phyloP scores from a whole-genome alignment of 2,113 vertebrate genomes.

The Callocephalon fimbriatum region DNA sequence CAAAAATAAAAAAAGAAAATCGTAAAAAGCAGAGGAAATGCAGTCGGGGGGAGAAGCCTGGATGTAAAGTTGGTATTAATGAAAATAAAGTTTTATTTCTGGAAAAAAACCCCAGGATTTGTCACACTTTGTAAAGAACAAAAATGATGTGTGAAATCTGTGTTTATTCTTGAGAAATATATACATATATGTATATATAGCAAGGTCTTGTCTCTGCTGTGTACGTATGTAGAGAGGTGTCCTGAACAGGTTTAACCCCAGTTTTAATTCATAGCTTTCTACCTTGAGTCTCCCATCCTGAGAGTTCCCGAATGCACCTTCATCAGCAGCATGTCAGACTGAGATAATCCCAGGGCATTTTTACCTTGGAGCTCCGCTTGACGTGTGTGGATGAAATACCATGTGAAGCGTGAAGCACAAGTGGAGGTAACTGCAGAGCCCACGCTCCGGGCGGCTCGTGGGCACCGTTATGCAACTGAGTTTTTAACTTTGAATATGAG shows the following conservation, averaged over 20 bases:
- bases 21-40: conserved; percentile 1
- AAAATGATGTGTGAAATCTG: conserved; percentile 20
- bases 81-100: conserved; percentile 76
- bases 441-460: not conserved
- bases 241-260: not conserved
- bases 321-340: accelerated
- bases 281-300: not conserved
- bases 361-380: not conserved
- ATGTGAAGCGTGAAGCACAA: not conserved
- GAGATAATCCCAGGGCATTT: not conserved
- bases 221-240: not conserved
- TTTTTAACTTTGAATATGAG: not conserved
- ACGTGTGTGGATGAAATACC: not conserved
- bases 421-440: conserved; percentile 33
- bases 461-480: conserved; percentile 29
- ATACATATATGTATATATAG: not conserved
- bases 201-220: not conserved
- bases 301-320: not conserved
- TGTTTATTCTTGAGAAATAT: not conserved
- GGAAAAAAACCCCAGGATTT: conserved; percentile 45
- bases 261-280: not conserved
- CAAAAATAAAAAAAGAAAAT: not conserved
- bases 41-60: conserved; percentile 53
- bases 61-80: conserved; percentile 68
- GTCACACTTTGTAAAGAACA: conserved; percentile 62